These are phyloP conservation scores for Chaetophractus vellerosus DNA, from an alignment of 2,797 vertebrate species.

Conservation along the genomic window DNA sequence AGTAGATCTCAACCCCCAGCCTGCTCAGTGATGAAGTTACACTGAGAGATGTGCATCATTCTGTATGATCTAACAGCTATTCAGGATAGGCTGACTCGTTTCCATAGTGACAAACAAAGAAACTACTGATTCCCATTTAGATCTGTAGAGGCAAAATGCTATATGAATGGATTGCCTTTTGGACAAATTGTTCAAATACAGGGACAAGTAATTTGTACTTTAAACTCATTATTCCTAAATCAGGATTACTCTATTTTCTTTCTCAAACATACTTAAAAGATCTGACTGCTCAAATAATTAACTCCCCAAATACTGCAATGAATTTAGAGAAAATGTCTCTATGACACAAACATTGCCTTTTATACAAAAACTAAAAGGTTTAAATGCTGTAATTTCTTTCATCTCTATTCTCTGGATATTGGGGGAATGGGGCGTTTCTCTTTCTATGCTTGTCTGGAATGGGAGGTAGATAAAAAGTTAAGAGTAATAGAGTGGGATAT, in stretches of 20 bases:
- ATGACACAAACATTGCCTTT: conserved; percentile 17
- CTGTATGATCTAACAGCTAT: conserved; percentile 88
- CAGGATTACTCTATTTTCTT: conserved; percentile 65
- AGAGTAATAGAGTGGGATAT: background rate
- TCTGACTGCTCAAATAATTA: conserved; percentile 52
- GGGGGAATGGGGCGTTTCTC: background rate
- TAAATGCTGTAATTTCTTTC: conserved; percentile 54
- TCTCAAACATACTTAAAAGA: conserved; percentile 63
- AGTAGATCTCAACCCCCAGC: conserved; percentile 69
- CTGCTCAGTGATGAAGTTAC: conserved; percentile 84
- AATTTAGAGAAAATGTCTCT: conserved; percentile 62
- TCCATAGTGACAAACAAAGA: conserved; percentile 93
- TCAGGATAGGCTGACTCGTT: conserved; percentile 92
- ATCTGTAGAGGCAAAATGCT: conserved; percentile 84
- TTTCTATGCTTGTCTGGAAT: conserved; percentile 27
- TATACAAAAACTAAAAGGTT: background rate
- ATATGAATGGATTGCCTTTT: conserved; percentile 79
- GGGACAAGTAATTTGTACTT: conserved; percentile 82
- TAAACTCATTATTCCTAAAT: conserved; percentile 82
- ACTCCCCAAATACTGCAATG: background rate
- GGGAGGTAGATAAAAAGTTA: conserved; percentile 30
- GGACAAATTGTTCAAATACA: conserved; percentile 84
- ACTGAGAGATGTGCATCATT: conserved; percentile 84
- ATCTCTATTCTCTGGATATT: conserved; percentile 11
- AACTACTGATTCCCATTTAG: conserved; percentile 87